Evolutionary conservation across 2,888 invertebrate species (phyloP).

Genomic region (Hyles lineata): DNA sequence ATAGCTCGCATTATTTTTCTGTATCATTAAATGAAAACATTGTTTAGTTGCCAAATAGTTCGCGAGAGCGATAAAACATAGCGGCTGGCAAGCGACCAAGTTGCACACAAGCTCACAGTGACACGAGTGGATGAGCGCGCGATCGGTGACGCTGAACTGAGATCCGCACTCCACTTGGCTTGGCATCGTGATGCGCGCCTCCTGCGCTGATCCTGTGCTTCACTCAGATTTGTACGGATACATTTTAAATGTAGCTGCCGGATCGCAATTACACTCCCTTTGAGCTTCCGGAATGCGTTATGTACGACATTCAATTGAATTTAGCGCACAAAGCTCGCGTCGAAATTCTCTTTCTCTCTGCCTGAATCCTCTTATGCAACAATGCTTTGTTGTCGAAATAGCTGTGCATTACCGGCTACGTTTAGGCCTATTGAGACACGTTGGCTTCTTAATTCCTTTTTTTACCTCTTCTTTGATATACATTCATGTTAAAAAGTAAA

Average conservation of each 20-base stretch:
- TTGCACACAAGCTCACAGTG: slow-evolving; percentile 58
- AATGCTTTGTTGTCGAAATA: slow-evolving; percentile 69
- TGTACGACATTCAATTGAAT: slow-evolving; percentile 82
- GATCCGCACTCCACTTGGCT: slow-evolving; percentile 43
- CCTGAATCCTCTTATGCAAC: slow-evolving; percentile 70
- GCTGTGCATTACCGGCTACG: slow-evolving; percentile 50
- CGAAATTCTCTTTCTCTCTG: slow-evolving; percentile 78
- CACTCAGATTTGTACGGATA: slow-evolving; percentile 77
- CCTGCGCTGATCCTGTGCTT: slow-evolving; percentile 54
- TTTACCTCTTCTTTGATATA: too few relatives aligned
- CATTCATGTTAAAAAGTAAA: too few relatives aligned
- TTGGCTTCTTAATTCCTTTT: neutral
- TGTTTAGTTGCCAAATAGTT: slow-evolving; percentile 81
- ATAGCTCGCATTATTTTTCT: slow-evolving; percentile 72
- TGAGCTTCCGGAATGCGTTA: slow-evolving; percentile 78
- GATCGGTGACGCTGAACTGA: slow-evolving; percentile 63
- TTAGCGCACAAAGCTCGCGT: slow-evolving; percentile 77
- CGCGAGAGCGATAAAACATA: slow-evolving; percentile 78
- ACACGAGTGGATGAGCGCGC: slow-evolving; percentile 75
- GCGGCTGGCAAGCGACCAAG: slow-evolving; percentile 80
- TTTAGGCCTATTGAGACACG: neutral
- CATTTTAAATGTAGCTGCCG: slow-evolving; percentile 81
- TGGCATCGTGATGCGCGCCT: slow-evolving; percentile 43
- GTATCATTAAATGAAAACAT: slow-evolving; percentile 80
- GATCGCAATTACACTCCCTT: slow-evolving; percentile 82